Conservation (phyloP, 2,888 invertebrate genomes). For the Phragmatobia fuliginosa region DNA sequence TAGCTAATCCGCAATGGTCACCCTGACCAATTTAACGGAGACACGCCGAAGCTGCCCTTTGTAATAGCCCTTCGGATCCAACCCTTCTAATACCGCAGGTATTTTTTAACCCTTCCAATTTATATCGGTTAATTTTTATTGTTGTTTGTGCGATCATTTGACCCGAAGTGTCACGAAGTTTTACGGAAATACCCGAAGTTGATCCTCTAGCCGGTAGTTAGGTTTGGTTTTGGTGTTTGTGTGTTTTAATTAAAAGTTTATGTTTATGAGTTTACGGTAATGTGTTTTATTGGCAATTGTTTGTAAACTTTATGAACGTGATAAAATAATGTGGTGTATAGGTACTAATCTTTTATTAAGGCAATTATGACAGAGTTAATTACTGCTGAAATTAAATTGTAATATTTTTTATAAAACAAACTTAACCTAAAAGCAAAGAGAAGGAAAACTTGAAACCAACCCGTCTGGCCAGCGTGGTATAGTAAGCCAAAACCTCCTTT, state of each 20-base stretch:
- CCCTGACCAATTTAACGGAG: conserved; percentile 64
- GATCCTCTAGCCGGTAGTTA: conserved; percentile 29
- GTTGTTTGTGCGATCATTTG: conserved; percentile 41
- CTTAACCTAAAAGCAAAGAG: too few relatives aligned
- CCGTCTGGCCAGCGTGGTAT: too few relatives aligned
- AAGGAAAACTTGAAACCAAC: too few relatives aligned
- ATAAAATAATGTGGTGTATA: background rate
- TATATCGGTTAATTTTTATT: conserved; percentile 55
- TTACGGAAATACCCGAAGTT: conserved; percentile 36
- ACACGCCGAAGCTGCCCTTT: conserved; percentile 66
- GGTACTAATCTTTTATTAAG: background rate
- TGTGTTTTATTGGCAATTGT: conserved; percentile 13
- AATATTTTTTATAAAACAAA: too few relatives aligned
- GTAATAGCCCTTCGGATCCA: conserved; percentile 59
- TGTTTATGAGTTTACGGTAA: conserved; percentile 23
- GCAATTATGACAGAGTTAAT: background rate
- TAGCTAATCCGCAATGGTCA: conserved; percentile 60
- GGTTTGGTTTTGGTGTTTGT: conserved; percentile 24
- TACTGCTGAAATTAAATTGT: background rate
- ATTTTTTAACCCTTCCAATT: conserved; percentile 57
- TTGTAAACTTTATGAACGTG: conserved; percentile 4
- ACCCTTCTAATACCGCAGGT: conserved; percentile 51
- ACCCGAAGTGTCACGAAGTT: conserved; percentile 35
- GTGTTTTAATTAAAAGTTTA: conserved; percentile 40
- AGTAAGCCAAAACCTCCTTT: too few relatives aligned